Percentiles rank a stretch among this genome's conserved stretches.
These are phyloP conservation scores for Pachyuromys duprasi DNA, from an alignment of 2,797 vertebrate genomes.

Conservation along the genomic window DNA sequence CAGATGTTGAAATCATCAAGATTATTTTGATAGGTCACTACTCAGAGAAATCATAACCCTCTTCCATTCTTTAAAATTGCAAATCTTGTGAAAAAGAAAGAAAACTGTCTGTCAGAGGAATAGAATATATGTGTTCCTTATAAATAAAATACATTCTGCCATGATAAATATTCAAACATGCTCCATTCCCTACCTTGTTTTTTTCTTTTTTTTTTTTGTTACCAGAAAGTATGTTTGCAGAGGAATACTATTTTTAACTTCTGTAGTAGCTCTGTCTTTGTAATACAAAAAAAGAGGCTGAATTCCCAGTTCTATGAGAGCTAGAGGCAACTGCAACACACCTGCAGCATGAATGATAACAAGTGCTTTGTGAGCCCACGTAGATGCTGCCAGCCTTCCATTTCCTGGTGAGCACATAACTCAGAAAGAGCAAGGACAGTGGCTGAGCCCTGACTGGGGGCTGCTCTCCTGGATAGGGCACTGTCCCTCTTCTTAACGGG, in stretches of 20 bases:
- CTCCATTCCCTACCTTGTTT: not conserved
- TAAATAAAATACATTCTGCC: not conserved
- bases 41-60: not conserved
- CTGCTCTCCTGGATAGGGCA: not conserved
- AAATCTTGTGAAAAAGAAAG: not conserved
- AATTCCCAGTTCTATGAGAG: not conserved
- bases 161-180: not conserved
- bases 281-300: not conserved
- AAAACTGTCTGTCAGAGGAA: not conserved
- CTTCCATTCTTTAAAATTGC: not conserved
- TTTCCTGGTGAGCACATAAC: not conserved
- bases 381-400: too few species aligned
- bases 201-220: not conserved
- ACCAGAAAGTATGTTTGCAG: not conserved
- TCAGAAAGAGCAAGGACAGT: not conserved
- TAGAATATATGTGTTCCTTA: not conserved
- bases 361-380: not conserved
- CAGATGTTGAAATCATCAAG: not conserved
- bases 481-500: not conserved
- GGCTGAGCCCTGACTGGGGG: not conserved
- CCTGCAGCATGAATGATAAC: not conserved
- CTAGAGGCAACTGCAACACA: not conserved
- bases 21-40: not conserved
- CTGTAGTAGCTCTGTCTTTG: not conserved
- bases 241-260: conserved; percentile 15